Conservation (phyloP, 2,113 vertebrate genomes). For the Fulica atra region DNA sequence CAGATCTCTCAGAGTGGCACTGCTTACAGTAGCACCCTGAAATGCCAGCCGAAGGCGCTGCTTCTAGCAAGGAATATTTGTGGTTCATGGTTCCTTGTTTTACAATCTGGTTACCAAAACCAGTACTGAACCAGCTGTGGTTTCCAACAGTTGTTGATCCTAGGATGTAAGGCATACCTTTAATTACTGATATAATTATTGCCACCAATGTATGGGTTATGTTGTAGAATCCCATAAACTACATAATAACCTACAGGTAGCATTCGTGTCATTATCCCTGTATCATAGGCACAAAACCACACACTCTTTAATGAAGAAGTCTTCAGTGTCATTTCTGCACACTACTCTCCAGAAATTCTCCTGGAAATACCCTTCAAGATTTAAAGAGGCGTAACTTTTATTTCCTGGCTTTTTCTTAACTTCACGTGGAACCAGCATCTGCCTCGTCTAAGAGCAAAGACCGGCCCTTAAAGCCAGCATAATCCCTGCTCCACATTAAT, state of each 20-base stretch:
- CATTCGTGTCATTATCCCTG: neutral
- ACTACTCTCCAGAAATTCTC: neutral
- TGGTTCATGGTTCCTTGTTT: neutral
- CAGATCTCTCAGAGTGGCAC: neutral
- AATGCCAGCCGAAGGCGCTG: neutral
- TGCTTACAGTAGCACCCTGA: neutral
- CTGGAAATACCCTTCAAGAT: neutral
- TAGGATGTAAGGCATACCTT: neutral
- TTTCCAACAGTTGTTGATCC: conserved; percentile 25
- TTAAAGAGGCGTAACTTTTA: neutral
- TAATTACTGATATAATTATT: conserved; percentile 35
- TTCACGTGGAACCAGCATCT: neutral
- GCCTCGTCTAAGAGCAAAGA: neutral
- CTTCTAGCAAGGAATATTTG: neutral
- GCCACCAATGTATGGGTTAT: neutral
- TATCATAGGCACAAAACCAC: neutral
- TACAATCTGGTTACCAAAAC: neutral
- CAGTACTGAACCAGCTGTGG: neutral
- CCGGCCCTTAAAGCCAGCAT: neutral
- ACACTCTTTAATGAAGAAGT: neutral
- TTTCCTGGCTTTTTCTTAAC: neutral
- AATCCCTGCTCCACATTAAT: neutral
- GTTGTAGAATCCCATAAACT: conserved; percentile 17
- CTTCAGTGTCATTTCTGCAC: neutral
- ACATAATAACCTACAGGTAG: neutral